phyloP scores from a whole-genome alignment of 2,888 invertebrate genomes.

The Ichneumon xanthorius region DNA sequence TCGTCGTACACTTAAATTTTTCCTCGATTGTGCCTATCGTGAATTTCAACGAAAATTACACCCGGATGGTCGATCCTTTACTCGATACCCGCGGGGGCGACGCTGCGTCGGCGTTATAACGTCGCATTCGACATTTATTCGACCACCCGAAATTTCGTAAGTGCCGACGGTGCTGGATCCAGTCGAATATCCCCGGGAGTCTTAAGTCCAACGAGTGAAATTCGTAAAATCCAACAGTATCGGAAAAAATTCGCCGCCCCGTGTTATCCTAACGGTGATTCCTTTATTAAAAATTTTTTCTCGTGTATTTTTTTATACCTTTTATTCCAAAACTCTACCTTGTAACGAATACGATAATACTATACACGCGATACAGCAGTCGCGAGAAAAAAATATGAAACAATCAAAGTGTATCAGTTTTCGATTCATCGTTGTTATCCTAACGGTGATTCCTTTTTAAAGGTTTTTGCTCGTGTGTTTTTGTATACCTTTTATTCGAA shows the following conservation, averaged over 20 bases:
- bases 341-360: too few relatives aligned
- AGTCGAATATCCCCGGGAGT: constrained; percentile 3
- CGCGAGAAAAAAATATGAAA: neutral
- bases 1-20: constrained; percentile 36
- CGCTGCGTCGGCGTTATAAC: constrained; percentile 16
- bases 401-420: neutral
- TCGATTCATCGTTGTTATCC: too few relatives aligned
- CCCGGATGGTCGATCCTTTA: constrained; percentile 4
- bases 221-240: constrained; percentile 13
- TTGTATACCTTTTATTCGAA: too few relatives aligned
- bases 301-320: too few relatives aligned
- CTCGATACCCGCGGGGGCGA: neutral
- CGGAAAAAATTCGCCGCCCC: neutral
- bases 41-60: constrained; percentile 39
- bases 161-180: constrained; percentile 25
- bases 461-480: too few relatives aligned
- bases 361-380: neutral
- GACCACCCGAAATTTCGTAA: constrained; percentile 15
- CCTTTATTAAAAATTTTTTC: too few relatives aligned
- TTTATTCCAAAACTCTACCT: neutral
- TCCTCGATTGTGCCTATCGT: constrained; percentile 40
- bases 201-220: neutral
- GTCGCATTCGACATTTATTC: neutral
- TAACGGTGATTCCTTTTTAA: too few relatives aligned
- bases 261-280: too few relatives aligned